Conservation (phyloP, 2,888 invertebrate genomes). For the Philereme vetulata region DNA sequence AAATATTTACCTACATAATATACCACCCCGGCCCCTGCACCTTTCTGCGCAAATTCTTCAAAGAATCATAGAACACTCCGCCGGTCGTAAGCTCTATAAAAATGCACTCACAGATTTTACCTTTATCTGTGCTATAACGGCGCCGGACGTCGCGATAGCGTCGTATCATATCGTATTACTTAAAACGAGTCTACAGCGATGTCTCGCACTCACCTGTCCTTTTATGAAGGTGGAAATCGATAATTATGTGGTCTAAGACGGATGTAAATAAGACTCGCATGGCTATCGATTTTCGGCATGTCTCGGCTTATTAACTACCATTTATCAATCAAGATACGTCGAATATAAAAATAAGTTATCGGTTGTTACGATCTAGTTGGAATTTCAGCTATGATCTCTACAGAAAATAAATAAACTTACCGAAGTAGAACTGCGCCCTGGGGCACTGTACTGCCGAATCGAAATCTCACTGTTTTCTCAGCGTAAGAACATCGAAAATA, state of each 20-base stretch:
- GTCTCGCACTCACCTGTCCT: conserved; percentile 19
- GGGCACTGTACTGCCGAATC: conserved; percentile 11
- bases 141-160: neutral
- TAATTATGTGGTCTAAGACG: conserved; percentile 35
- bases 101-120: too few relatives aligned
- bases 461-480: conserved; percentile 12
- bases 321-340: neutral
- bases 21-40: too few relatives aligned
- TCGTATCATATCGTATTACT: conserved; percentile 40
- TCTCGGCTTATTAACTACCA: conserved; percentile 4
- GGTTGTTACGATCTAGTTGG: neutral
- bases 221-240: conserved; percentile 40
- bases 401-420: conserved; percentile 19
- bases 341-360: neutral
- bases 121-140: neutral
- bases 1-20: too few relatives aligned
- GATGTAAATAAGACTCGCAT: conserved; percentile 45
- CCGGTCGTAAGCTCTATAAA: too few relatives aligned
- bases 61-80: too few relatives aligned
- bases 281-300: conserved; percentile 36
- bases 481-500: neutral
- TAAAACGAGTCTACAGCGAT: conserved; percentile 34
- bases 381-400: neutral
- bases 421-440: conserved; percentile 5
- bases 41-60: too few relatives aligned